Base-by-base conservation (phyloP, 2,888 invertebrate species). In the Saturnia japonica region DNA sequence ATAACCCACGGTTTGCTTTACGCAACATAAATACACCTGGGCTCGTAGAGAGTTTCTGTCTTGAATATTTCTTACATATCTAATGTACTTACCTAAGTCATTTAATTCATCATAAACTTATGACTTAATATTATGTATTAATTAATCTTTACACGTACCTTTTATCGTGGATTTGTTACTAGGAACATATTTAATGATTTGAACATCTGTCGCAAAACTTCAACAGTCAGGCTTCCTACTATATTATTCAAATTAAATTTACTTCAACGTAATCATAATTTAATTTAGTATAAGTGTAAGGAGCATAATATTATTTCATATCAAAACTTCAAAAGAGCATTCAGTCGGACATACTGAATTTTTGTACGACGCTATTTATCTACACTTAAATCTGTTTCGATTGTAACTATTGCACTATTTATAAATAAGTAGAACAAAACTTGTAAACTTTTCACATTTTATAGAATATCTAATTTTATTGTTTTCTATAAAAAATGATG, bases 1-100 rank as follows among this genome's bases (percentile, higher is more conserved):
- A 60, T 60, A 60, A 60, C 57, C 81, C 79, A 75, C 76, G 80
- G 80, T 81, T 83, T 81, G 80, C 80, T 81, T 83, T 83, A 82
- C 82, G 78, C 76, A 78, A 71, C 82, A 82, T 77, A 81, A 83
- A 83, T 86, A 84, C 87, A 85, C 86, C 84, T 85, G 85, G 74
- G 82, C 76, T 71, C 80, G 72, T 76, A 70, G 71, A 75, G 76
- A 60, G 78, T 72, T 25, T 54, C 71, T 70, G 73, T 68, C 74
- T 76, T 73, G 74, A 78, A 74, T 70, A 74, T 77, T 75, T 74
- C 73, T 80, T 78, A 75, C 77, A 76, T 76, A 75, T 74, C 72
- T n/a, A 69, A 34, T 47, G 34, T 22, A 70, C 64, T 71, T 45
- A 70, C 64, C 71, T 72, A 74, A 70, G 73, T 72, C 12, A 25